Conservation (phyloP, 2,888 invertebrate species). For the Reticulitermes lucifugus region DNA sequence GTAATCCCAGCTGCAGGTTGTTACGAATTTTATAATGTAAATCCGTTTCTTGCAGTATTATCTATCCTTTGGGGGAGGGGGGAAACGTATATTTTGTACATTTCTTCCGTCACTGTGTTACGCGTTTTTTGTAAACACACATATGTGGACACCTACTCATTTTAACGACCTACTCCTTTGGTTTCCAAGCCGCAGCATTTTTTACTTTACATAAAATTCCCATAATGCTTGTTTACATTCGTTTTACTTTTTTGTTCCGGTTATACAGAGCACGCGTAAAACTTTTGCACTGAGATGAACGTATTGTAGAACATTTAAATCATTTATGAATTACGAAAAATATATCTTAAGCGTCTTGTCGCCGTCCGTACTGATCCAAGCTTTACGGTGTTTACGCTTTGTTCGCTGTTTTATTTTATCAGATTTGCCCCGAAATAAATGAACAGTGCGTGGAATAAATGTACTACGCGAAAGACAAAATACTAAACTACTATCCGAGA, state of each 20-base stretch:
- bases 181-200: neutral
- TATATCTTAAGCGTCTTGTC: constrained; percentile 1
- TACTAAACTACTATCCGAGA: constrained; percentile 13
- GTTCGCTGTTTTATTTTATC: constrained; percentile 13
- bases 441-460: constrained; percentile 2
- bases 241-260: neutral
- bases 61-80: too few relatives aligned
- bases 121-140: neutral
- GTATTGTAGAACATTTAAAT: neutral
- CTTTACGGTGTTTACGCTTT: constrained; percentile 29
- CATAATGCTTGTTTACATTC: neutral
- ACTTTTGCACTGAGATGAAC: neutral
- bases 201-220: neutral
- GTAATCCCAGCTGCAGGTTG: too few relatives aligned
- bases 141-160: neutral
- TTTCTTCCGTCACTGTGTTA: neutral
- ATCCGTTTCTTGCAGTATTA: too few relatives aligned
- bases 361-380: neutral
- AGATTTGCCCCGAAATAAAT: neutral
- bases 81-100: neutral
- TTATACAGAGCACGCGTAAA: constrained; percentile 1
- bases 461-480: constrained; percentile 10
- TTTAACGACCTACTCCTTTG: neutral
- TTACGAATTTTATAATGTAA: too few relatives aligned
- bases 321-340: constrained; percentile 15